Percentiles rank a stretch among this genome's conserved stretches.
phyloP scores from a whole-genome alignment of 2,888 invertebrate genomes.

The Exephanes ischioxanthus region DNA sequence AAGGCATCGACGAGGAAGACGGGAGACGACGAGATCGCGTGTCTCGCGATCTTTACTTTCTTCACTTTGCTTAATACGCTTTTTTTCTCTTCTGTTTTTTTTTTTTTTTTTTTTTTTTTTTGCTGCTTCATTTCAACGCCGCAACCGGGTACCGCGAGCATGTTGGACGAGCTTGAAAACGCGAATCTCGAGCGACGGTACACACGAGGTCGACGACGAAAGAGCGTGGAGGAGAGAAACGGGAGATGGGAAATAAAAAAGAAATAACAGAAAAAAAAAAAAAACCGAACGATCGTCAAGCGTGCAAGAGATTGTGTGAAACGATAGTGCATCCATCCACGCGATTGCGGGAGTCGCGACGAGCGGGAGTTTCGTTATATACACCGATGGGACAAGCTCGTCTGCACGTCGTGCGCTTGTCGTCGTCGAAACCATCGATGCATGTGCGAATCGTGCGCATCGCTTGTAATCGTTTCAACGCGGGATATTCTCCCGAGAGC shows the following conservation, averaged over 20 bases:
- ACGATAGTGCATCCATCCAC: slow-evolving; percentile 42
- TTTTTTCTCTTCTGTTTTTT: not conserved
- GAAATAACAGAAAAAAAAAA: not conserved
- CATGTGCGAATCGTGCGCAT: slow-evolving; percentile 54
- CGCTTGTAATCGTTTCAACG: slow-evolving; percentile 64
- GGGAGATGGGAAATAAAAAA: slow-evolving; percentile 15
- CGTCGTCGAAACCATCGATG: slow-evolving; percentile 41
- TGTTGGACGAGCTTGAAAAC: slow-evolving; percentile 29
- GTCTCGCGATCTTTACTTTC: slow-evolving; percentile 43
- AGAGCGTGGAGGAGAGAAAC: slow-evolving; percentile 14
- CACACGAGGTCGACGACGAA: slow-evolving; percentile 15
- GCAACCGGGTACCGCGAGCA: not conserved
- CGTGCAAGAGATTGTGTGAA: slow-evolving; percentile 55
- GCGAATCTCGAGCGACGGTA: slow-evolving; percentile 10
- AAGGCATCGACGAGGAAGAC: not conserved
- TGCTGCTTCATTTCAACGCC: slow-evolving; percentile 9
- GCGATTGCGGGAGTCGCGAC: slow-evolving; percentile 29
- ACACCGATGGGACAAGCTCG: slow-evolving; percentile 39
- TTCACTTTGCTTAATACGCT: slow-evolving; percentile 7
- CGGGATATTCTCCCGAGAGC: slow-evolving; percentile 62
- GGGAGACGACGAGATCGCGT: slow-evolving; percentile 33
- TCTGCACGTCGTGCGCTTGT: slow-evolving; percentile 37
- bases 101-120: not conserved
- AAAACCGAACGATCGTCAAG: slow-evolving; percentile 8
- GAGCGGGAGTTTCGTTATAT: slow-evolving; percentile 40